A percentile compares a stretch with the other conserved stretches of the same genome.
These are phyloP conservation scores for Drosophila conformis DNA, from an alignment of 2,888 invertebrate species.

Conservation along the genomic window DNA sequence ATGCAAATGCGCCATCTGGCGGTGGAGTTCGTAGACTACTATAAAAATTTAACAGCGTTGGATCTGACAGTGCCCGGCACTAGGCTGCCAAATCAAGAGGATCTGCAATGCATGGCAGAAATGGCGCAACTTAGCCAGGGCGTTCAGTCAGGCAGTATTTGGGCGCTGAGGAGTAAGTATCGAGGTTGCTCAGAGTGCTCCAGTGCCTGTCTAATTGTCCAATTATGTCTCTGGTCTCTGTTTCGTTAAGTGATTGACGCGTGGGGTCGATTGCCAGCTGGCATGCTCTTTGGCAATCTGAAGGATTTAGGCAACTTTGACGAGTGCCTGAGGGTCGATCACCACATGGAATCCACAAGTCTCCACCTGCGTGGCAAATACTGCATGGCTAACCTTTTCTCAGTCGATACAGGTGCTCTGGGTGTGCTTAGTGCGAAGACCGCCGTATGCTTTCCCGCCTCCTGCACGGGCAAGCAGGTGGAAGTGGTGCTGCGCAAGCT, in stretches of 20 bases:
- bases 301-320: conserved; percentile 84
- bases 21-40: conserved; percentile 58
- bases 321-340: conserved; percentile 78
- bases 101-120: conserved; percentile 49
- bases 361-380: conserved; percentile 51
- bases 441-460: conserved; percentile 71
- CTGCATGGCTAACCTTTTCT: conserved; percentile 30
- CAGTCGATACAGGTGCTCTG: background rate
- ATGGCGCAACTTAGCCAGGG: conserved; percentile 23
- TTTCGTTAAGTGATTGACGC: conserved; percentile 83
- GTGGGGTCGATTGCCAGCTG: conserved; percentile 84
- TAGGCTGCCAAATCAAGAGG: conserved; percentile 26
- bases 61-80: conserved; percentile 15
- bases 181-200: background rate
- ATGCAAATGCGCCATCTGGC: conserved; percentile 45
- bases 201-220: background rate
- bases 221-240: background rate
- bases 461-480: conserved; percentile 51
- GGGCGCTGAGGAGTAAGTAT: conserved; percentile 40
- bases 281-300: conserved; percentile 82
- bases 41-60: conserved; percentile 35
- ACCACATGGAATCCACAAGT: background rate
- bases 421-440: conserved; percentile 10
- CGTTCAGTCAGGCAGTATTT: conserved; percentile 13
- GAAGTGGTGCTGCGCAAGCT: conserved; percentile 45